Evolutionary conservation across 2,797 vertebrate species (phyloP), one percentile per base, ranked within the genome.

Genomic region (Sebastes variabilis): DNA sequence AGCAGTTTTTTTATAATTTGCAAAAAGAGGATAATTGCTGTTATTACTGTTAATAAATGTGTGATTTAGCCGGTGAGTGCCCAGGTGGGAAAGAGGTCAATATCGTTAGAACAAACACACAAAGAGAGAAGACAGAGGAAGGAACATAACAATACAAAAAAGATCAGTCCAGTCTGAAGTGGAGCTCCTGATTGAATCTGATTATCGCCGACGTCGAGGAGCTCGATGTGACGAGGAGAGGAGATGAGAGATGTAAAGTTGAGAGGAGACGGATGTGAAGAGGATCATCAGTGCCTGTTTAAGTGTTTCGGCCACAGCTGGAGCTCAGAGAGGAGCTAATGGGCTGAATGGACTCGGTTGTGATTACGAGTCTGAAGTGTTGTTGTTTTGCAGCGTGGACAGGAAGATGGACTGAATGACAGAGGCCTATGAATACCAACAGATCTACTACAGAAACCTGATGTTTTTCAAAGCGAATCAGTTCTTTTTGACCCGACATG

Each of bases 261-360:
- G 55, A 12, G 24, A n/a, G 24, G 24, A 6, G 67, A 8, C 5
- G 14, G 27, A 32, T 36, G 32, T 0, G 11, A 27, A 12, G 25
- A n/a, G 30, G 18, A n/a, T 66, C 75, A 66, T 69, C 65, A 52
- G 3, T 8, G n/a, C 55, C 71, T 49, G 61, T 56, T 70, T 60
- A 30, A 29, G 42, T 61, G 64, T 83, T 83, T 83, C 67, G 25
- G 78, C 52, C 80, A 22, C 89, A 88, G 90, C 86, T 88, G 88
- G 77, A 88, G 80, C 77, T 72, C 52, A 4, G 66, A 16, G 70
- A 56, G 55, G 72, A 82, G 76, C 9, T 30, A 72, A 84, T 59
- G 66, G 54, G 73, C 74, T 46, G 10, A 68, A 81, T 54, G 11
- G 11, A 77, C 87, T 75, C 0, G 12, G 13, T 58, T 78, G 24